Conservation (phyloP, 1,140 invertebrate genomes). For the Bursaphelenchus mucronatus region DNA sequence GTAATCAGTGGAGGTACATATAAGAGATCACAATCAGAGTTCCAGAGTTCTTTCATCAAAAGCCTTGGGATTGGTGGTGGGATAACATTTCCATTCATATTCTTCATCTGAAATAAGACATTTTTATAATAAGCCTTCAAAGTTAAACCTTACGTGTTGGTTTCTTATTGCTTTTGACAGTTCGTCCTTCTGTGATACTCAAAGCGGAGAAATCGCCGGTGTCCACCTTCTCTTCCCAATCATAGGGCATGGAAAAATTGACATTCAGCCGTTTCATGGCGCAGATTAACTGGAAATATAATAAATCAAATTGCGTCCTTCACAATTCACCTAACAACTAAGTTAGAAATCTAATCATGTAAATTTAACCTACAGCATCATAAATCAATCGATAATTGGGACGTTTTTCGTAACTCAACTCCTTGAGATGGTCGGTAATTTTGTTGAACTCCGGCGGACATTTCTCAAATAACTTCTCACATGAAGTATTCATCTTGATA, state of each 20-base stretch:
- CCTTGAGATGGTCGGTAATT: constrained; percentile 41
- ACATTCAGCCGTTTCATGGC: no score
- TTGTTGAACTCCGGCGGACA: constrained; percentile 38
- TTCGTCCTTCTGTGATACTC: no score
- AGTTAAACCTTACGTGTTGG: no score
- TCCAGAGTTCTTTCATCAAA: constrained; percentile 27
- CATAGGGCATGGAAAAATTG: no score
- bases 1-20: no score
- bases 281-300: no score
- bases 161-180: no score
- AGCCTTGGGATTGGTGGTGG: constrained; percentile 26
- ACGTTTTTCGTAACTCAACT: constrained; percentile 35
- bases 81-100: constrained; percentile 40
- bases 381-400: constrained; percentile 48
- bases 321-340: background rate
- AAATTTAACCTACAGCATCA: constrained; percentile 12
- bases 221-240: no score
- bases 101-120: constrained; percentile 18
- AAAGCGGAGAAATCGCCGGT: no score
- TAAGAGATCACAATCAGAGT: constrained; percentile 1
- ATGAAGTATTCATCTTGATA: constrained; percentile 30
- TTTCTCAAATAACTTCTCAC: constrained; percentile 27
- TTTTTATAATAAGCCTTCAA: no score
- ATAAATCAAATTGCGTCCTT: background rate
- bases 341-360: constrained; percentile 1